Base-by-base conservation (phyloP, 2,797 vertebrate genomes). In the Sorex maritimensis region DNA sequence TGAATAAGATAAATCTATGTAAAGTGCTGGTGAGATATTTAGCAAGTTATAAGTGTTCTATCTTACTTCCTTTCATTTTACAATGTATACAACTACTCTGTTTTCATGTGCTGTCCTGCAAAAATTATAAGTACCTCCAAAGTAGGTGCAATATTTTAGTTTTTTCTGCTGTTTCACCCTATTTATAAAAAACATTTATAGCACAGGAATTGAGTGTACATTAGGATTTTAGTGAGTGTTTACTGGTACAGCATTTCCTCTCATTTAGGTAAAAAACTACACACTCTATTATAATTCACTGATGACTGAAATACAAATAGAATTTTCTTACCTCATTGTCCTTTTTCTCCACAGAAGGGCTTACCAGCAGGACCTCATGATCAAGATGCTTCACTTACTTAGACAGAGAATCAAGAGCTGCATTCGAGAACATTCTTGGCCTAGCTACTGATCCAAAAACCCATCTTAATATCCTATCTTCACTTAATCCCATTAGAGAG, bases 401-500 rank as follows among this genome's bases (percentile, higher is more conserved):
- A 46, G 4, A 67, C 21, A 80, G 30, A 88, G 63, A 90, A 67
- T 82, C 28, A 84, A 38, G 19, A 78, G 89, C 65, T 13, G 55
- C 8, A 44, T 91, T 86, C 41, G 46, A 84, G 85, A 86, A 15
- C 52, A 38, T 89, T 95, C 88, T 92, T 63, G 52, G 34, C 86
- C 12, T 74, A 74, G 58, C 14, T 93, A 41, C n/a, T 91, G 3
- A 6, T 92, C 73, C 77, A 94, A 91, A 67, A 79, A 17, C 52
- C 52, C 86, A 92, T 79, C 72, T 92, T 94, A 86, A 95, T 91
- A 91, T 72, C 67, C 49, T 96, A 24, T 73, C 28, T 49, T 90
- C 92, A 90, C 77, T 49, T 94, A 46, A 11, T 93, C 67, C 65
- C 74, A 94, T 93, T 93, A 93, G 65, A 44, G 81, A 94, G 52